Evolutionary conservation across 2,888 invertebrate species (phyloP).

Genomic region (Gastracanthus pulcherrimus): DNA sequence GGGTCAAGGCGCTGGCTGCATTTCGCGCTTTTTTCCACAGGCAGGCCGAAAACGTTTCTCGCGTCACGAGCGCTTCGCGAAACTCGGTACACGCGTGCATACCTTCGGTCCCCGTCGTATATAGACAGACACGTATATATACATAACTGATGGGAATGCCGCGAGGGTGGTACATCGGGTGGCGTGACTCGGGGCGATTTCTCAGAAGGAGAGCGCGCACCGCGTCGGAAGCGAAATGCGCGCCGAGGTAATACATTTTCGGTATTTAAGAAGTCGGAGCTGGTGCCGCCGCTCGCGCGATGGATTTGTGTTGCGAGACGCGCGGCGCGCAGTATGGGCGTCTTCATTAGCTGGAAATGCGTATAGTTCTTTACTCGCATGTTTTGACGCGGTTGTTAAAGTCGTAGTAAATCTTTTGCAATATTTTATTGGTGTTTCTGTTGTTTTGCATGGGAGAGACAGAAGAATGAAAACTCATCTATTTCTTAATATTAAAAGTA

Average conservation of each 20-base stretch:
- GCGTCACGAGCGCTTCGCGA: background rate
- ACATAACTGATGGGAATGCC: background rate
- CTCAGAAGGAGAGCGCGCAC: conserved; percentile 20
- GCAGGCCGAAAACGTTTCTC: background rate
- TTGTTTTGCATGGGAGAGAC: too few relatives aligned
- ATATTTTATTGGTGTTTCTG: too few relatives aligned
- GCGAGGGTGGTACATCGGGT: background rate
- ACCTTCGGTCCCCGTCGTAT: background rate
- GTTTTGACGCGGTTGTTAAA: too few relatives aligned
- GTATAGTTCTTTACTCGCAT: too few relatives aligned
- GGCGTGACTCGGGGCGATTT: conserved; percentile 39
- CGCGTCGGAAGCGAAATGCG: conserved; percentile 30
- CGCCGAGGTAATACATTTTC: conserved; percentile 29
- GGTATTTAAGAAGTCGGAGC: conserved; percentile 39
- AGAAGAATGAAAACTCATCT: too few relatives aligned
- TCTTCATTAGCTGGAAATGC: conserved; percentile 5
- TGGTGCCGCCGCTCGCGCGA: background rate
- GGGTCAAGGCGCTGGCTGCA: conserved; percentile 2
- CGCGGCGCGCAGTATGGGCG: too few relatives aligned
- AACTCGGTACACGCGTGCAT: background rate
- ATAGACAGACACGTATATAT: background rate
- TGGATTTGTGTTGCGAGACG: too few relatives aligned
- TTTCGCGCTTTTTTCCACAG: background rate
- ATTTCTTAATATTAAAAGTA: too few relatives aligned
- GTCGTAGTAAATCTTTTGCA: too few relatives aligned